A percentile compares a stretch with the other conserved stretches of the same genome.
Evolutionary conservation across 2,888 invertebrate species (phyloP).

Genomic region (Spodoptera littoralis): DNA sequence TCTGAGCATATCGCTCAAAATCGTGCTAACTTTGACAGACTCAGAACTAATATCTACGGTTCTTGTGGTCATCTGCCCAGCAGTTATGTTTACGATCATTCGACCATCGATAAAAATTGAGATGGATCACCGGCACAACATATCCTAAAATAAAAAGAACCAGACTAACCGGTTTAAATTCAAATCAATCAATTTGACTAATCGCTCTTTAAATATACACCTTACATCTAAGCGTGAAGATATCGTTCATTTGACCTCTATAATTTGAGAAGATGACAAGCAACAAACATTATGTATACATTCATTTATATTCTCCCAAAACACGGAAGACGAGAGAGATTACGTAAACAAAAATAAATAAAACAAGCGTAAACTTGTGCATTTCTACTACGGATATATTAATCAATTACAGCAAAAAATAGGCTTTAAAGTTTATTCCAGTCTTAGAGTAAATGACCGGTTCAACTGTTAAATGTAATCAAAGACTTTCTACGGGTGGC

Average conservation of each 20-base stretch:
- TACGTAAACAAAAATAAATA: conserved; percentile 35
- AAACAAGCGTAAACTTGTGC: conserved; percentile 19
- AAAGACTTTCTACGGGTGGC: conserved; percentile 39
- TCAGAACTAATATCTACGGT: no score
- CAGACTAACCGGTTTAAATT: conserved; percentile 8
- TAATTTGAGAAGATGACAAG: conserved; percentile 10
- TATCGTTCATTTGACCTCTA: conserved; percentile 10
- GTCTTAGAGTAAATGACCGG: conserved; percentile 10
- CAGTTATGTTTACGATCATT: no score
- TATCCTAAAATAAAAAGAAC: conserved; percentile 10
- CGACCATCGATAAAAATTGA: no score
- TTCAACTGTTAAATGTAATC: conserved; percentile 12
- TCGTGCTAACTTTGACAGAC: no score
- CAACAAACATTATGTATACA: conserved; percentile 6
- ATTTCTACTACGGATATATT: conserved; percentile 22
- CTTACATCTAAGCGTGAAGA: neutral
- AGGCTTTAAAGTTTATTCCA: conserved; percentile 26
- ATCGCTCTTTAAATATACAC: conserved; percentile 7
- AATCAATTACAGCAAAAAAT: conserved; percentile 40
- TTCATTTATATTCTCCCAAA: conserved; percentile 1
- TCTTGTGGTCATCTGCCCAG: no score
- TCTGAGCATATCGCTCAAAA: no score
- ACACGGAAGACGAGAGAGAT: conserved; percentile 20
- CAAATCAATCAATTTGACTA: conserved; percentile 4
- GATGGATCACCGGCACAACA: no score